These are phyloP conservation scores for Mandrillus leucophaeus DNA, from an alignment of 2,113 vertebrate species.

Conservation along the genomic window DNA sequence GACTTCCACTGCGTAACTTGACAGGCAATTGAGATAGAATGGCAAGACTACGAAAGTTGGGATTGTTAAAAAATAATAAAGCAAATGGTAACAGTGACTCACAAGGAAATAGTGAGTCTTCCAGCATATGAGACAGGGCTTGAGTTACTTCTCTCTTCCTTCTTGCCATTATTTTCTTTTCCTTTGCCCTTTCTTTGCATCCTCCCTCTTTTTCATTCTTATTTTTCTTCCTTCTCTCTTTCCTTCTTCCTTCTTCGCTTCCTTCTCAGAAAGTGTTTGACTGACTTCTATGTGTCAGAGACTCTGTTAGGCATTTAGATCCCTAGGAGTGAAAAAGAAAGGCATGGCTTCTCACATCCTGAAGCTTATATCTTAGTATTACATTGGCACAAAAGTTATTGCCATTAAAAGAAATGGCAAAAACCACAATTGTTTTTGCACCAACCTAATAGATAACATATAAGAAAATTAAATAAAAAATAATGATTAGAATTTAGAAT, in stretches of 20 bases:
- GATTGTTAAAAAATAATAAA: neutral
- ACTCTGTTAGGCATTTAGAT: neutral
- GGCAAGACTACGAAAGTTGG: neutral
- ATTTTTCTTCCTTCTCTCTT: too few relatives aligned
- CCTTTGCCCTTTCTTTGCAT: neutral
- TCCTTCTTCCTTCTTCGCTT: neutral
- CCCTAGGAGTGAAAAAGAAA: neutral
- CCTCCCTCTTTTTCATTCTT: too few relatives aligned
- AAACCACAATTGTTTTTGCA: too few relatives aligned
- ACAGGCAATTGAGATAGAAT: neutral
- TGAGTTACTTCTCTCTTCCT: neutral
- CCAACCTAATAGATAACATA: neutral
- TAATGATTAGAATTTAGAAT: neutral
- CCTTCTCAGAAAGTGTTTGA: neutral
- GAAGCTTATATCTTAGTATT: neutral
- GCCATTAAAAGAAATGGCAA: too few relatives aligned
- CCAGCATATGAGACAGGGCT: rapidly evolving
- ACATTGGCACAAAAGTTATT: too few relatives aligned
- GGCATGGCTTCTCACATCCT: neutral
- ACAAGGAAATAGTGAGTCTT: neutral
- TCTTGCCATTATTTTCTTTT: rapidly evolving
- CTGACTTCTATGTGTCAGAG: neutral
- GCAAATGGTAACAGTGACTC: neutral
- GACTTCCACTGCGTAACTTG: neutral
- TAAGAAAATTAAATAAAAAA: neutral